These are phyloP conservation scores for Osmerus eperlanus DNA, from an alignment of 2,113 vertebrate genomes.

Conservation along the genomic window DNA sequence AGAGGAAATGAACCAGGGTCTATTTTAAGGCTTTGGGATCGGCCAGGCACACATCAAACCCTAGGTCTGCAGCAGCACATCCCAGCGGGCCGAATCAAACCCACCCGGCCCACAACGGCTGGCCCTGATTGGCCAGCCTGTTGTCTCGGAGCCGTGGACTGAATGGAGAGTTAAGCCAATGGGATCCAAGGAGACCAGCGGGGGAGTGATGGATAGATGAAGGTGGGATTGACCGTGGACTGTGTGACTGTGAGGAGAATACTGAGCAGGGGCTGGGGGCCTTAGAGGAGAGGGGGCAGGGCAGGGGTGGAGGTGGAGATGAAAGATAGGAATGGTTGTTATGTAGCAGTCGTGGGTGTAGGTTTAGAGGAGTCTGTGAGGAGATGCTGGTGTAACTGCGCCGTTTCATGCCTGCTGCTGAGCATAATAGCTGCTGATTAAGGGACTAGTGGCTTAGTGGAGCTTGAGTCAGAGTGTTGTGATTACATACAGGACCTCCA, in stretches of 20 bases:
- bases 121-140: constrained; percentile 13
- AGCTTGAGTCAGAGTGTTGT: constrained; percentile 11
- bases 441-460: neutral
- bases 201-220: constrained; percentile 44
- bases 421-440: neutral
- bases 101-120: neutral
- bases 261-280: neutral
- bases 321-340: constrained; percentile 21
- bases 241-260: constrained; percentile 39
- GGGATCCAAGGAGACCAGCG: constrained; percentile 14
- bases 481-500: neutral
- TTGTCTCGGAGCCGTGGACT: neutral
- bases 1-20: neutral
- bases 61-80: neutral
- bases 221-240: constrained; percentile 12
- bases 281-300: constrained; percentile 13
- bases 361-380: constrained; percentile 12
- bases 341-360: constrained; percentile 15
- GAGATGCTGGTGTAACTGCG: constrained; percentile 13
- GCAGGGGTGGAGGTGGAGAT: neutral
- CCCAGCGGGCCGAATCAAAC: neutral
- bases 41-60: neutral
- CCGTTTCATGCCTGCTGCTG: constrained; percentile 24
- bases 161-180: constrained; percentile 44
- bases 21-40: constrained; percentile 9